Percentiles rank a stretch among this genome's conserved stretches.
Conservation (phyloP, 2,113 vertebrate species). For the Erythrolamprus reginae region DNA sequence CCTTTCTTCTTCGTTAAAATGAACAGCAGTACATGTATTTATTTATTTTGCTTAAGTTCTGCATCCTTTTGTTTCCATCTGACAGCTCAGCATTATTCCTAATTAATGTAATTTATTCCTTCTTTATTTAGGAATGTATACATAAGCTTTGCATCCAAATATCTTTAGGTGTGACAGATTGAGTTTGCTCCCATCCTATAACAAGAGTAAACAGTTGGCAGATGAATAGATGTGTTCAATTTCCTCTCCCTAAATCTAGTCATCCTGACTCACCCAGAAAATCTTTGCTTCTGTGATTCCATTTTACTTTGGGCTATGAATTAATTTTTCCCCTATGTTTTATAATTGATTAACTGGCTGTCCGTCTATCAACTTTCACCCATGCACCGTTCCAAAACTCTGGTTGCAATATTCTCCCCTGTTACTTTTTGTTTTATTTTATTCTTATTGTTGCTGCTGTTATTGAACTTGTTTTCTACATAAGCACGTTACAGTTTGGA, state of each 20-base stretch:
- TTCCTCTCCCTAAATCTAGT: background rate
- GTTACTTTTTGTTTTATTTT: background rate
- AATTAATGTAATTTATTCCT: background rate
- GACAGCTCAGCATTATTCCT: background rate
- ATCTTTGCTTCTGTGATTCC: background rate
- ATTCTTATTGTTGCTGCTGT: background rate
- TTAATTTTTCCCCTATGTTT: background rate
- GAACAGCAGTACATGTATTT: background rate
- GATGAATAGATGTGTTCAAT: background rate
- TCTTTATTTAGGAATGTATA: background rate
- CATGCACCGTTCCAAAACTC: background rate
- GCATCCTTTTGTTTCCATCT: background rate
- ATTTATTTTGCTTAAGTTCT: background rate
- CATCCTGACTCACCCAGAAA: background rate
- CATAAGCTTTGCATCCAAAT: background rate
- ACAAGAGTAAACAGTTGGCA: background rate
- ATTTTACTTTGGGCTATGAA: background rate
- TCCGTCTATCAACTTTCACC: background rate
- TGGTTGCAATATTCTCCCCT: background rate
- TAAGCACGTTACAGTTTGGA: background rate
- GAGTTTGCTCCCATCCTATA: background rate
- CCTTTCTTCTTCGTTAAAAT: background rate
- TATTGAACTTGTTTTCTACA: background rate
- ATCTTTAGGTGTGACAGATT: background rate
- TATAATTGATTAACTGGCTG: background rate